Percentiles rank a stretch among this genome's conserved stretches.
phyloP scores from a whole-genome alignment of 1,140 invertebrate genomes.

The Aporrectodea caliginosa region DNA sequence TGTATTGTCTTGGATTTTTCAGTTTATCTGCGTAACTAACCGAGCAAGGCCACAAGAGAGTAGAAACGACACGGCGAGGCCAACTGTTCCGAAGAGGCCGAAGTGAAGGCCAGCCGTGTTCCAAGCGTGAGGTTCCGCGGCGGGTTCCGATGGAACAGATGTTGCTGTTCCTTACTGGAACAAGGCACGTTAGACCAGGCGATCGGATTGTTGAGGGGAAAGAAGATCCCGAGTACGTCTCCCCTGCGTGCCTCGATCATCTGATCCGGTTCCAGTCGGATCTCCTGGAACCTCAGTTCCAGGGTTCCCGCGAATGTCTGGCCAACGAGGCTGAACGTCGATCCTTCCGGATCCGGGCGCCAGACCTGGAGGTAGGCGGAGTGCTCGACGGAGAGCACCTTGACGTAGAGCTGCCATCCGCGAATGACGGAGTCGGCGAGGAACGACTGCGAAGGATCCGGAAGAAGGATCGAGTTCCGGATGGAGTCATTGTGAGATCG shows the following conservation, averaged over 20 bases:
- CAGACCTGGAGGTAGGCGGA: constrained; percentile 18
- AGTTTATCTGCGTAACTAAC: background rate
- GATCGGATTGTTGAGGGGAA: constrained; percentile 24
- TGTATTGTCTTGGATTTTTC: too few relatives aligned
- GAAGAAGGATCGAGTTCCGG: constrained; percentile 13
- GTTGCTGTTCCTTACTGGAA: constrained; percentile 13
- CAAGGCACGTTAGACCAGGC: constrained; percentile 31
- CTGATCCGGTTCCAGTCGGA: background rate
- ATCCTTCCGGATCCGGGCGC: background rate
- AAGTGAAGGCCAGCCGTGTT: background rate
- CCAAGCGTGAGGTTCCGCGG: background rate
- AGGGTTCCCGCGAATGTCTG: constrained; percentile 26
- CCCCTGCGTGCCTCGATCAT: constrained; percentile 13
- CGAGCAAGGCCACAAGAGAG: constrained; percentile 16
- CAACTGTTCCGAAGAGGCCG: background rate
- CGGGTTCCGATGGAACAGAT: background rate
- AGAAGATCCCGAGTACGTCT: constrained; percentile 30
- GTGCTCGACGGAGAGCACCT: constrained; percentile 26
- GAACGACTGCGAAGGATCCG: constrained; percentile 28
- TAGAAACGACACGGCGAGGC: constrained; percentile 1
- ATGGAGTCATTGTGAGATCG: constrained; percentile 12
- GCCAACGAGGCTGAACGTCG: constrained; percentile 26
- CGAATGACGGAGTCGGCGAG: constrained; percentile 15
- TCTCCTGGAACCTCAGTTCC: constrained; percentile 15
- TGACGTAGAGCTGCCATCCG: constrained; percentile 30